phyloP scores from a whole-genome alignment of 1,140 invertebrate species.

The Acromyrmex echinatior region DNA sequence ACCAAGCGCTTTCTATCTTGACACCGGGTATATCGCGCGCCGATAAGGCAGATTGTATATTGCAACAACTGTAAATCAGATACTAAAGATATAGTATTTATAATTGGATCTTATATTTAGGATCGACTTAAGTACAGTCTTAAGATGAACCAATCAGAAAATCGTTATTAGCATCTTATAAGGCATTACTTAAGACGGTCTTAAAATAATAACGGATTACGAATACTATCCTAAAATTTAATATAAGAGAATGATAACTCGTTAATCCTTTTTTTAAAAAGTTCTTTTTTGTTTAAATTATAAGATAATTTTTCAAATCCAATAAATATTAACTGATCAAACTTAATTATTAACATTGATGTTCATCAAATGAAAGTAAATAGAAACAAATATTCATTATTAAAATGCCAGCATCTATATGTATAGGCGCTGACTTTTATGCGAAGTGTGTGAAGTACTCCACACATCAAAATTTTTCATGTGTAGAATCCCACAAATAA shows the following conservation, averaged over 20 bases:
- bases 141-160: too few relatives aligned
- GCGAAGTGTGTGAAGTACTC: too few relatives aligned
- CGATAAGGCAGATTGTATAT: constrained; percentile 73
- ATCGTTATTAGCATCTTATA: too few relatives aligned
- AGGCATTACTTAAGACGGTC: too few relatives aligned
- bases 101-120: too few relatives aligned
- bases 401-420: not conserved
- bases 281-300: not conserved
- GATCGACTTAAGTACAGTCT: too few relatives aligned
- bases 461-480: too few relatives aligned
- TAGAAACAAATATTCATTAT: not conserved
- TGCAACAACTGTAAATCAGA: not conserved
- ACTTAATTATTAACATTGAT: not conserved
- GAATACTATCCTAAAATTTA: not conserved
- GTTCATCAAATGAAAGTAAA: not conserved
- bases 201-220: too few relatives aligned
- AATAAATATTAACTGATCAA: not conserved
- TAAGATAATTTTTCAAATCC: not conserved
- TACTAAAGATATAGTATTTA: not conserved
- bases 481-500: too few relatives aligned
- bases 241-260: not conserved
- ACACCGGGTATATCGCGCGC: constrained; percentile 70
- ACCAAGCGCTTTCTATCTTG: constrained; percentile 48
- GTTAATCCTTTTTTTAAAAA: not conserved
- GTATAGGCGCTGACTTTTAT: too few relatives aligned